These are phyloP conservation scores for Charanyca ferruginea DNA, from an alignment of 2,888 invertebrate genomes.

Conservation along the genomic window DNA sequence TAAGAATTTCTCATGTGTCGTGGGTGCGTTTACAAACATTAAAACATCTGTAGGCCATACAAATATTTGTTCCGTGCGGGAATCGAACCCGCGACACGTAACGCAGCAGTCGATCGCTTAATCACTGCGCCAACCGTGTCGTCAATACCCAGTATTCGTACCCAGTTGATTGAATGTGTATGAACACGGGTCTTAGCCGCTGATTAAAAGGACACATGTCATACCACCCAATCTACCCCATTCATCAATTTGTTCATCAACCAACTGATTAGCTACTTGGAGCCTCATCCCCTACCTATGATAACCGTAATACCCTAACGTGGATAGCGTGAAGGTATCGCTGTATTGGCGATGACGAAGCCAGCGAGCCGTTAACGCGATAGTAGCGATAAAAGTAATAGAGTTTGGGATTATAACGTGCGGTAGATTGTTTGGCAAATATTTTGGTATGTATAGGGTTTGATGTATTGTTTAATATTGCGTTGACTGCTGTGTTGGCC, in stretches of 20 bases:
- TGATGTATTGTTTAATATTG: constrained; percentile 37
- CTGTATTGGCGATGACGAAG: constrained; percentile 43
- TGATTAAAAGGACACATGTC: not conserved
- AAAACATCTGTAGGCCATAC: no score
- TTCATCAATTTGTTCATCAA: constrained; percentile 48
- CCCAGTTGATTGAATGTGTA: not conserved
- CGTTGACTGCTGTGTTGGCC: no score
- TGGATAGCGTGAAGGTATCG: constrained; percentile 40
- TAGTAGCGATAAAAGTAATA: constrained; percentile 80
- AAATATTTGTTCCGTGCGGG: no score
- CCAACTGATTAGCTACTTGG: constrained; percentile 35
- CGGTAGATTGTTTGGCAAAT: constrained; percentile 59
- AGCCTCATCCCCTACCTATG: constrained; percentile 22
- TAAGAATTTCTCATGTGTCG: no score
- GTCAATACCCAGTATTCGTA: no score
- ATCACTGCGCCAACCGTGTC: no score
- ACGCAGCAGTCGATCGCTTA: no score
- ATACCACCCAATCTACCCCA: constrained; percentile 1
- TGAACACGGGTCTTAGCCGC: not conserved
- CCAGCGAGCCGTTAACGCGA: constrained; percentile 65
- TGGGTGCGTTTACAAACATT: no score
- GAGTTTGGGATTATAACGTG: constrained; percentile 74
- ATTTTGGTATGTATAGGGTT: constrained; percentile 17
- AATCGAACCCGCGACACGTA: no score
- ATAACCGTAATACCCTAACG: constrained; percentile 36